phyloP scores from a whole-genome alignment of 1,140 invertebrate genomes.

The Pogonus chalceus region DNA sequence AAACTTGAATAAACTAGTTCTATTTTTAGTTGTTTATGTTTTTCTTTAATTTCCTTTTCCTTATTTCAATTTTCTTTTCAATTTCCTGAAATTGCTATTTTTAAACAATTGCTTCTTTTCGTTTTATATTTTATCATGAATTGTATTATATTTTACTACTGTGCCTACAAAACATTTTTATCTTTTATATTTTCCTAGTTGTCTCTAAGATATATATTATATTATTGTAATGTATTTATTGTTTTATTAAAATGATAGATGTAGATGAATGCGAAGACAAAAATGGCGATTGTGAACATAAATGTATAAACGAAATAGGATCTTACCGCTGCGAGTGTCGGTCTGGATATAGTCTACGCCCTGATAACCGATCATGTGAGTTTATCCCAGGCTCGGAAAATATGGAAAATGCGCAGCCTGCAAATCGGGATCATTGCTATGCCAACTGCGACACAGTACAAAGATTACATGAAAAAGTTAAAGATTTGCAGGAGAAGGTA shows the following conservation, averaged over 20 bases:
- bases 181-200: too few species aligned
- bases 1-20: too few species aligned
- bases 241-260: slow-evolving; percentile 37
- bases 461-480: slow-evolving; percentile 44
- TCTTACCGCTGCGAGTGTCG: slow-evolving; percentile 45
- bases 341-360: slow-evolving; percentile 38
- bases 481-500: slow-evolving; percentile 43
- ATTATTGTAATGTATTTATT: slow-evolving; percentile 12
- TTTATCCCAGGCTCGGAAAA: slow-evolving; percentile 24
- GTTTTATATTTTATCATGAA: too few species aligned
- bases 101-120: too few species aligned
- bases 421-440: slow-evolving; percentile 41
- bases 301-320: slow-evolving; percentile 49
- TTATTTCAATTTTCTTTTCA: too few species aligned
- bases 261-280: slow-evolving; percentile 57
- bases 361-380: slow-evolving; percentile 51
- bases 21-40: too few species aligned
- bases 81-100: too few species aligned
- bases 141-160: neutral
- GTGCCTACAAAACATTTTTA: slow-evolving; percentile 20
- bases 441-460: slow-evolving; percentile 48
- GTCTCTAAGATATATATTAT: too few species aligned
- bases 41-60: too few species aligned
- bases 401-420: slow-evolving; percentile 33
- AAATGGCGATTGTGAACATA: slow-evolving; percentile 49